These are phyloP conservation scores for Haemorhous mexicanus DNA, from an alignment of 2,113 vertebrate species.

Conservation along the genomic window DNA sequence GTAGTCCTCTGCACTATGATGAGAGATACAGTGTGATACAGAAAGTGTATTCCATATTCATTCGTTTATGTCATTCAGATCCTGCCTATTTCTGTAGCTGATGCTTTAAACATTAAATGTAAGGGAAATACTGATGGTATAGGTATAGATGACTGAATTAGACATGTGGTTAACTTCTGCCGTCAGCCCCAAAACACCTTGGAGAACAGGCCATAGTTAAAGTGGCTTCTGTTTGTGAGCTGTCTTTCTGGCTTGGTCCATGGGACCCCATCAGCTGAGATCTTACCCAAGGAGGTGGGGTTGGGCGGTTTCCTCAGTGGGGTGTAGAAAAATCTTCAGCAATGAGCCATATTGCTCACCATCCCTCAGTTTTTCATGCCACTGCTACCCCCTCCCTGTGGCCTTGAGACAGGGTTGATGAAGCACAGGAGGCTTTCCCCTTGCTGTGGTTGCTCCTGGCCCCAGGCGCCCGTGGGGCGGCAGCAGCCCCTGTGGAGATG, in stretches of 20 bases:
- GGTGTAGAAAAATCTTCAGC: neutral
- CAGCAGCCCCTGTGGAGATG: neutral
- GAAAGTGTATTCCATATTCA: neutral
- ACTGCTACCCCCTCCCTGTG: rapidly evolving
- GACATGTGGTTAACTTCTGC: neutral
- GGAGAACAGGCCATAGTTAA: neutral
- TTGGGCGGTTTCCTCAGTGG: rapidly evolving
- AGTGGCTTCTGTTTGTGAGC: neutral
- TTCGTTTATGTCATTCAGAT: neutral
- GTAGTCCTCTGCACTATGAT: neutral
- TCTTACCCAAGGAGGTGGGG: neutral
- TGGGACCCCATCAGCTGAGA: neutral
- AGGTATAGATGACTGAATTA: neutral
- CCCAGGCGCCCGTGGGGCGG: rapidly evolving
- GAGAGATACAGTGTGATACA: neutral
- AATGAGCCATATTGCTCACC: rapidly evolving
- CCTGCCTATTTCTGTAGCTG: neutral
- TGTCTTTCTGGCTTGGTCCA: neutral
- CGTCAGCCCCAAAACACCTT: neutral
- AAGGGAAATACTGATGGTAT: neutral
- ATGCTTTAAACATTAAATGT: neutral
- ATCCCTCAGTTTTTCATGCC: neutral
- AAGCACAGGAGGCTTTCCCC: neutral
- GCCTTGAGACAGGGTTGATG: neutral
- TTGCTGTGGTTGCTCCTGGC: neutral